Percentiles rank a stretch among this genome's conserved stretches.
Evolutionary conservation across 2,113 vertebrate species (phyloP).

Genomic region (Entelurus aequoreus): DNA sequence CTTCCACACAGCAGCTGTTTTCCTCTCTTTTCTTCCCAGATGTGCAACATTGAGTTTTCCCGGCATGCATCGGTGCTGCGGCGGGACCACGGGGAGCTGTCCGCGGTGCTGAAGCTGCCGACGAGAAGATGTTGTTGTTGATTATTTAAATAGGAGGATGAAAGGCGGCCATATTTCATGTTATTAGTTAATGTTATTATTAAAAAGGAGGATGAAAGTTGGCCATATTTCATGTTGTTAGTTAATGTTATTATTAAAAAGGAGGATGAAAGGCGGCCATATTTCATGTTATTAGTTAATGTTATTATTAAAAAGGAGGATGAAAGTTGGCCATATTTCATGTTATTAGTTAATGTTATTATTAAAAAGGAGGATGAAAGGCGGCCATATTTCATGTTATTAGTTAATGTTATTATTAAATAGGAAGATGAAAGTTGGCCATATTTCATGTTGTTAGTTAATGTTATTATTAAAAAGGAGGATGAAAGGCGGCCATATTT

Average conservation of each 20-base stretch:
- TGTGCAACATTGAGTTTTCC: neutral
- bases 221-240: neutral
- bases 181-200: neutral
- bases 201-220: too few species aligned
- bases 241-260: too few species aligned
- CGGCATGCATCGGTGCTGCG: neutral
- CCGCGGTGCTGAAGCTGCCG: slow-evolving; percentile 42
- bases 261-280: too few species aligned
- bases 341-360: too few species aligned
- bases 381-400: neutral
- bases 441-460: neutral
- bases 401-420: too few species aligned
- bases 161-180: neutral
- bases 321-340: neutral
- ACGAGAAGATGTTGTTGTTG: too few species aligned
- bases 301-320: too few species aligned
- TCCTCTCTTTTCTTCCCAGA: too few species aligned
- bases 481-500: neutral
- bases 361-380: too few species aligned
- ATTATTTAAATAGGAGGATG: too few species aligned
- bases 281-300: neutral
- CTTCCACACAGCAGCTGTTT: neutral
- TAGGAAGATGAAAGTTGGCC: too few species aligned
- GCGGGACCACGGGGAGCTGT: slow-evolving; percentile 37
- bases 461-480: too few species aligned